Percentiles rank a stretch among this genome's conserved stretches.
Conservation (phyloP, 2,797 vertebrate genomes). For the Apodemus agrarius region DNA sequence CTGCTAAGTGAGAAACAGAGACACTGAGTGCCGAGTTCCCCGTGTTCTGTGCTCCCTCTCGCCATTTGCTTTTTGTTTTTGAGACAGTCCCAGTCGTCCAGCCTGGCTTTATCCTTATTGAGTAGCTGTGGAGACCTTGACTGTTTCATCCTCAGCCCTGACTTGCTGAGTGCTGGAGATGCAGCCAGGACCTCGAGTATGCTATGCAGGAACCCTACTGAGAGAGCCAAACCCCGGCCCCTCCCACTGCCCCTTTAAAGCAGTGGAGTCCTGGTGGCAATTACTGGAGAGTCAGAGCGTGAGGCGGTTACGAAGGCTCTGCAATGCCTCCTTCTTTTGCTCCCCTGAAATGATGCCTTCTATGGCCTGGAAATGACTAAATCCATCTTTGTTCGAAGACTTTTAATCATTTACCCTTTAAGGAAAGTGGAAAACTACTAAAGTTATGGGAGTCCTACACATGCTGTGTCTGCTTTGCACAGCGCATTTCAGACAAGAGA, state of each 20-base stretch:
- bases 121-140: not conserved
- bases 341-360: not conserved
- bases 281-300: not conserved
- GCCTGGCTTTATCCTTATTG: not conserved
- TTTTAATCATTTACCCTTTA: not conserved
- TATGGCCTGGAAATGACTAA: not conserved
- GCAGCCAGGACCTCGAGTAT: not conserved
- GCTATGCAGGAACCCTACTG: not conserved
- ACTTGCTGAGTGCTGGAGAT: not conserved
- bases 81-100: not conserved
- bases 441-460: not conserved
- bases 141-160: not conserved
- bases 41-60: not conserved
- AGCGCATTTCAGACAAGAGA: not conserved
- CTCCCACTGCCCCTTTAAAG: not conserved
- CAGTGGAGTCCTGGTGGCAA: not conserved
- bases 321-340: not conserved
- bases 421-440: not conserved
- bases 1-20: conserved; percentile 3
- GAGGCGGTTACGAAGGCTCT: not conserved
- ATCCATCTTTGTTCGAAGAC: conserved; percentile 32
- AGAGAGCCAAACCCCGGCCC: not conserved
- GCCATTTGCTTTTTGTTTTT: not conserved
- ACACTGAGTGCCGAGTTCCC: not conserved
- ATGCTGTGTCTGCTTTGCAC: not conserved